These are phyloP conservation scores for Cerastis leucographa DNA, from an alignment of 2,888 invertebrate genomes.

Conservation along the genomic window DNA sequence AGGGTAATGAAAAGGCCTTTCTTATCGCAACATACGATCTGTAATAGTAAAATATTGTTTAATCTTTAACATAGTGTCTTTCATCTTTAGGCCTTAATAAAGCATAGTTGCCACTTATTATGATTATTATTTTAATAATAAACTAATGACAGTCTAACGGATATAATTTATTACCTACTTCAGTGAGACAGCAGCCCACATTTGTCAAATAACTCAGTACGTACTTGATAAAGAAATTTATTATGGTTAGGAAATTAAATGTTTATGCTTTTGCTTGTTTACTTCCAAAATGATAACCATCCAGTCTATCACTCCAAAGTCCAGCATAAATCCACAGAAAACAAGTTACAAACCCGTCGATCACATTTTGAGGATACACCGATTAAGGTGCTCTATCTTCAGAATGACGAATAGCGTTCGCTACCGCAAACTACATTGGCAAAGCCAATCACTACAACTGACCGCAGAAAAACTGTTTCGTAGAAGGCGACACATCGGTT, in stretches of 20 bases:
- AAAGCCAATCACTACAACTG: not conserved
- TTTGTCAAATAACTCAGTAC: not conserved
- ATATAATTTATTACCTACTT: conserved; percentile 11
- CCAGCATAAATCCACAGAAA: no score
- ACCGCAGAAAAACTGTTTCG: not conserved
- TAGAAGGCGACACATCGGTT: no score
- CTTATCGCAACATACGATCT: not conserved
- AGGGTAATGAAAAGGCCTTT: not conserved
- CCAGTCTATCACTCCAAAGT: no score
- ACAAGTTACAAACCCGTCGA: no score
- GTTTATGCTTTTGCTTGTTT: not conserved
- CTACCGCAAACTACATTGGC: not conserved
- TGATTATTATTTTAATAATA: conserved; percentile 16
- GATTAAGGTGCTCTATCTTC: not conserved
- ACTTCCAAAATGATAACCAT: not conserved
- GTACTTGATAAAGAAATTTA: not conserved
- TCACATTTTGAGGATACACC: not conserved
- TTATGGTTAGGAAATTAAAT: not conserved
- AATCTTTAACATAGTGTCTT: not conserved
- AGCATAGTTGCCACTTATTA: not conserved
- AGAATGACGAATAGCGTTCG: not conserved
- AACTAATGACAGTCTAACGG: conserved; percentile 1
- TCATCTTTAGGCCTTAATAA: conserved; percentile 1
- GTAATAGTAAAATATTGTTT: not conserved
- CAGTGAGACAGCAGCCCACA: not conserved